Percentiles rank a stretch among this genome's conserved stretches.
These are phyloP conservation scores for Electrona antarctica DNA, from an alignment of 2,113 vertebrate genomes.

Conservation along the genomic window DNA sequence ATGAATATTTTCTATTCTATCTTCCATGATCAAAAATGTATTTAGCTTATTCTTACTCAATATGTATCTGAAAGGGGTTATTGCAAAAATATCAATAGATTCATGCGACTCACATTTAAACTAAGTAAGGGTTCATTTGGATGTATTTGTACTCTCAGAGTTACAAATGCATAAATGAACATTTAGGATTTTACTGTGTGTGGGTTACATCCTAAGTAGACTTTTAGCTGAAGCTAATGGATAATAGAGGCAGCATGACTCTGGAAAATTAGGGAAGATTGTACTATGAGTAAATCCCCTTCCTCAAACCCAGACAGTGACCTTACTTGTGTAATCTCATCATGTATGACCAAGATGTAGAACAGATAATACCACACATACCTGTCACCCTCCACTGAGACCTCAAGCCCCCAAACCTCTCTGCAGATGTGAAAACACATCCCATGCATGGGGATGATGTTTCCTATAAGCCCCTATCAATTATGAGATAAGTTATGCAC, in stretches of 20 bases:
- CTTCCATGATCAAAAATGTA: too few species aligned
- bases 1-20: too few species aligned
- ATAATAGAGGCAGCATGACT: neutral
- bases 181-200: too few species aligned
- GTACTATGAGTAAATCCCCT: constrained; percentile 15
- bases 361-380: constrained; percentile 56
- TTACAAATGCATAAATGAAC: too few species aligned
- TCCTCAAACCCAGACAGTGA: constrained; percentile 52
- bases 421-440: constrained; percentile 13
- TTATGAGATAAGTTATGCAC: neutral
- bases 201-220: too few species aligned
- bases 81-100: too few species aligned
- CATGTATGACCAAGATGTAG: constrained; percentile 18
- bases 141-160: too few species aligned
- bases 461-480: constrained; percentile 18
- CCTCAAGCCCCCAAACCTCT: constrained; percentile 49
- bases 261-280: constrained; percentile 8
- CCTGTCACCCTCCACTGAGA: constrained; percentile 53
- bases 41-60: too few species aligned
- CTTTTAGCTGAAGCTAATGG: too few species aligned
- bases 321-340: constrained; percentile 50
- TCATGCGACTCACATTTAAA: too few species aligned
- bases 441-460: neutral
- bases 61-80: too few species aligned
- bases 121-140: too few species aligned